Evolutionary conservation across 2,888 invertebrate genomes (phyloP).

Genomic region (Drosophila niveifrons): DNA sequence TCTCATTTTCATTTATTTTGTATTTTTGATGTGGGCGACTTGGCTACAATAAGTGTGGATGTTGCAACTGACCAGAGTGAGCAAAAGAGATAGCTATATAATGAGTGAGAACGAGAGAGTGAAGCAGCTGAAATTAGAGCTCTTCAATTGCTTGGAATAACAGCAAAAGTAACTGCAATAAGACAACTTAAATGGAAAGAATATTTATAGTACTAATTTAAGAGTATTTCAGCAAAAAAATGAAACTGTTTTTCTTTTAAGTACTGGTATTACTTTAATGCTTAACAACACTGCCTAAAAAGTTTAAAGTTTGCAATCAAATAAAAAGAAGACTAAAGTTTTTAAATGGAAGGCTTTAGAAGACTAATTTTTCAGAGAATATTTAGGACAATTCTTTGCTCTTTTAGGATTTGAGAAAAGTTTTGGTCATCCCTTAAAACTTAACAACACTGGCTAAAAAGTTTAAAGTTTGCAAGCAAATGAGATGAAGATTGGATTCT

Average conservation of each 20-base stretch:
- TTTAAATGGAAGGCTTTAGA: too few relatives aligned
- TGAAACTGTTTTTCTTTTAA: too few relatives aligned
- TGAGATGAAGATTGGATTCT: too few relatives aligned
- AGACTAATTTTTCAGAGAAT: too few relatives aligned
- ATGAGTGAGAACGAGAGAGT: background rate
- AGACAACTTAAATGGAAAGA: background rate
- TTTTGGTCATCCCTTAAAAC: too few relatives aligned
- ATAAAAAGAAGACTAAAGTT: too few relatives aligned
- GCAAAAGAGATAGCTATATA: background rate
- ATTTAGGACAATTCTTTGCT: too few relatives aligned
- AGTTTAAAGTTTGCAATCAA: too few relatives aligned
- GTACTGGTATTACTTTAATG: background rate
- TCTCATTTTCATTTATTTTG: slow-evolving; percentile 17
- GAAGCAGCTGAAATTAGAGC: slow-evolving; percentile 13
- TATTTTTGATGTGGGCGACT: slow-evolving; percentile 46
- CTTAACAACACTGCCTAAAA: too few relatives aligned
- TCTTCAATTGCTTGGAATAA: background rate
- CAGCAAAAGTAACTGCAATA: slow-evolving; percentile 1
- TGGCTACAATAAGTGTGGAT: slow-evolving; percentile 42
- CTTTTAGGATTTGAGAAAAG: too few relatives aligned
- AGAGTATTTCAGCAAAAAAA: background rate
- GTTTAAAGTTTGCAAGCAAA: too few relatives aligned
- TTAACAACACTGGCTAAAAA: too few relatives aligned
- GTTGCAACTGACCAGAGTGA: slow-evolving; percentile 2
- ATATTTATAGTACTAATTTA: background rate